Percentiles rank a stretch among this genome's conserved stretches.
These are phyloP conservation scores for Egretta garzetta DNA, from an alignment of 2,113 vertebrate genomes.

Conservation along the genomic window DNA sequence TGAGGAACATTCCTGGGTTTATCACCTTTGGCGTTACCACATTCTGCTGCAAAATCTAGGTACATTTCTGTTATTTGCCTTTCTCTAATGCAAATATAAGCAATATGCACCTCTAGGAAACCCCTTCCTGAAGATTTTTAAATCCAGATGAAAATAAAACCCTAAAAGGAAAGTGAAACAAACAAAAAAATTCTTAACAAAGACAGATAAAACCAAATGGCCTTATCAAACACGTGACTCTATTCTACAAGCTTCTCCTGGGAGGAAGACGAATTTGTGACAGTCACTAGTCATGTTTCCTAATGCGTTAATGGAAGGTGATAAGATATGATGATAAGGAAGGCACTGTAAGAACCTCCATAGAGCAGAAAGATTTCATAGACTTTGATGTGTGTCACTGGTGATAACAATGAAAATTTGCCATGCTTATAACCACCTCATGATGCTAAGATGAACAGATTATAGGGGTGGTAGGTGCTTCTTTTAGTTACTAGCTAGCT, in stretches of 20 bases:
- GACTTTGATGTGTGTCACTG: constrained; percentile 27
- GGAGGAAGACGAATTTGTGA: not conserved
- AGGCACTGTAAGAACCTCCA: not conserved
- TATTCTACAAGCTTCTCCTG: not conserved
- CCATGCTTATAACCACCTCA: not conserved
- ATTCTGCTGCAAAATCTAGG: not conserved
- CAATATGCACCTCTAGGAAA: not conserved
- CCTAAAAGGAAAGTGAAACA: not conserved
- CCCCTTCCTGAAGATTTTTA: not conserved
- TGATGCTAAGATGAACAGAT: not conserved
- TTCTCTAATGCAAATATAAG: not conserved
- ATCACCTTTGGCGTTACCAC: not conserved
- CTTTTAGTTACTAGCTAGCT: not conserved
- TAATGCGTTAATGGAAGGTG: constrained; percentile 3
- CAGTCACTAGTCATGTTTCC: constrained; percentile 31
- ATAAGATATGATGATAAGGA: constrained; percentile 33
- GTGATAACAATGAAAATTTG: constrained; percentile 29
- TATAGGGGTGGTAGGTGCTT: not conserved
- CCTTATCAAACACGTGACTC: not conserved
- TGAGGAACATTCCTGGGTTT: not conserved
- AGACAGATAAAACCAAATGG: not conserved
- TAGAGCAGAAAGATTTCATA: constrained; percentile 24
- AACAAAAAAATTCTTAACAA: not conserved
- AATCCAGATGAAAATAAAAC: not conserved
- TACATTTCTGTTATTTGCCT: not conserved